phyloP scores from a whole-genome alignment of 2,888 invertebrate species.

The Pinctada fucata region DNA sequence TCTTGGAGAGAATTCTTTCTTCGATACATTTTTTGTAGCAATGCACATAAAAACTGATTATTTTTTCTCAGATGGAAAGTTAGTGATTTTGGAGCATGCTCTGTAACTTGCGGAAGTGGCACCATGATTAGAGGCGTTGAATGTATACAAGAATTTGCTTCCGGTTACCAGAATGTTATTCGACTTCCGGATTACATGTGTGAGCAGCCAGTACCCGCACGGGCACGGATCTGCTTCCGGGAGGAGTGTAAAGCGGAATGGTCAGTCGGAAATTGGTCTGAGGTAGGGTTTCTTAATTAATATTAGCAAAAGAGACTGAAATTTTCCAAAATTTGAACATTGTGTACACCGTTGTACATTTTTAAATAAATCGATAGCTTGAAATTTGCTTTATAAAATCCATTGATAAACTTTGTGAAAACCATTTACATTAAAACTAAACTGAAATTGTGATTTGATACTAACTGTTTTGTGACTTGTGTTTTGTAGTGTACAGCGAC shows the following conservation, averaged over 20 bases:
- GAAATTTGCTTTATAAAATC: too few species aligned
- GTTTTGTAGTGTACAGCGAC: constrained; percentile 90
- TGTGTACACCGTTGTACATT: neutral
- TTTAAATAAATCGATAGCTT: too few species aligned
- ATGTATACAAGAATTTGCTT: constrained; percentile 79
- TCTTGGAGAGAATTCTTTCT: neutral
- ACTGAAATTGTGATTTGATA: too few species aligned
- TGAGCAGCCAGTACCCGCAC: constrained; percentile 91
- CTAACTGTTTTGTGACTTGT: too few species aligned
- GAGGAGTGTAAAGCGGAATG: constrained; percentile 94
- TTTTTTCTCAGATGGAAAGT: constrained; percentile 85
- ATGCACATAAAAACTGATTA: neutral
- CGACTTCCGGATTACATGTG: constrained; percentile 96
- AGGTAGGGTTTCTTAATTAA: constrained; percentile 82
- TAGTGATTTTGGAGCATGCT: constrained; percentile 92
- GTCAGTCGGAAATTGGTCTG: constrained; percentile 92
- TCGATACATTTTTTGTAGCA: neutral
- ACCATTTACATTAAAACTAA: too few species aligned
- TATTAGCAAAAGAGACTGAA: too few species aligned
- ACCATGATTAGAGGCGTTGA: constrained; percentile 92
- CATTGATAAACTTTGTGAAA: too few species aligned
- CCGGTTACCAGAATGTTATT: constrained; percentile 88
- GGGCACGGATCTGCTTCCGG: constrained; percentile 90
- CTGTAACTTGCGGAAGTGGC: constrained; percentile 96
- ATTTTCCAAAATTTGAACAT: too few species aligned